phyloP scores from a whole-genome alignment of 1,140 invertebrate genomes.

The Aphaenogaster rudis region DNA sequence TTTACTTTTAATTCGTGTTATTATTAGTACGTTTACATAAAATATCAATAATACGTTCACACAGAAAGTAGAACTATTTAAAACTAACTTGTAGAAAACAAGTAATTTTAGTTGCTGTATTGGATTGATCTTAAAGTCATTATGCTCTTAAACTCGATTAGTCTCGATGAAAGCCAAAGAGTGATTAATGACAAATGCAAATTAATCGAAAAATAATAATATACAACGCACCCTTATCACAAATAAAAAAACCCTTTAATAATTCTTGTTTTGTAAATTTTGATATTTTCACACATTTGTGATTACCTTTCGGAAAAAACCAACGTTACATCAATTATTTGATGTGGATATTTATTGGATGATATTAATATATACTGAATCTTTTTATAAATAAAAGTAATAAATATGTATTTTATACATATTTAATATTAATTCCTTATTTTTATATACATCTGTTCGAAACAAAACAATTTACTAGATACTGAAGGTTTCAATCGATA shows the following conservation, averaged over 20 bases:
- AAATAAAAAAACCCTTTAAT: slow-evolving; percentile 66
- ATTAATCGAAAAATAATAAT: slow-evolving; percentile 33
- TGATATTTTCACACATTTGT: slow-evolving; percentile 25
- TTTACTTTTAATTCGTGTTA: slow-evolving; percentile 5
- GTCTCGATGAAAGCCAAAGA: slow-evolving; percentile 78
- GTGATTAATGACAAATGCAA: slow-evolving; percentile 66
- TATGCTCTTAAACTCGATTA: slow-evolving; percentile 48
- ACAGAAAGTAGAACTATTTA: slow-evolving; percentile 1
- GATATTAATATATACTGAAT: slow-evolving; percentile 26
- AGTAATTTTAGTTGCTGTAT: slow-evolving; percentile 26
- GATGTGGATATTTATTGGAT: slow-evolving; percentile 27
- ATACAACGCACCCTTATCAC: slow-evolving; percentile 23
- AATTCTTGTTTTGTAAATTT: slow-evolving; percentile 67
- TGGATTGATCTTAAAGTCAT: slow-evolving; percentile 37
- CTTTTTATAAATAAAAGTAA: slow-evolving; percentile 31
- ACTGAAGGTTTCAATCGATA: slow-evolving; percentile 48
- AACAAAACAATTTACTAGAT: slow-evolving; percentile 21
- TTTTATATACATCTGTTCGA: slow-evolving; percentile 37
- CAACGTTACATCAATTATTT: slow-evolving; percentile 19
- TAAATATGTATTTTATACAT: slow-evolving; percentile 49
- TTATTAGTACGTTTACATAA: slow-evolving; percentile 12
- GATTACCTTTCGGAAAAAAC: background rate
- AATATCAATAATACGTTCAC: slow-evolving; percentile 6
- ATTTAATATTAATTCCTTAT: slow-evolving; percentile 35
- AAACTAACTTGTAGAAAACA: slow-evolving; percentile 30